Evolutionary conservation across 2,113 vertebrate genomes (phyloP), one percentile per base, ranked within the genome.

Genomic region (Columba livia): DNA sequence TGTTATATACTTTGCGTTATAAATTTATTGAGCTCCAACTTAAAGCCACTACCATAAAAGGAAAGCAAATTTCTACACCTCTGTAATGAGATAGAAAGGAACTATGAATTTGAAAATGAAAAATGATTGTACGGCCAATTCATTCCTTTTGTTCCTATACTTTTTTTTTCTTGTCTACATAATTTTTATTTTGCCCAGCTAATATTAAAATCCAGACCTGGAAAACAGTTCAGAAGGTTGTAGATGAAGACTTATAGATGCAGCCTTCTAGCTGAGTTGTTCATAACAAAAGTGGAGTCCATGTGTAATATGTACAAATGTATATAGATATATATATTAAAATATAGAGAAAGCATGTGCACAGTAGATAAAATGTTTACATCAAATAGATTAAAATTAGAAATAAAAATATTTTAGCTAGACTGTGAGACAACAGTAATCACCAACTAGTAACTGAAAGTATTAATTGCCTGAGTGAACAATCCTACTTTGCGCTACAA

Each of bases 291-390:
- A 21, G 25, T 47, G 51, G 6, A 66, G 3, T 51, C 18, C 10
- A 19, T n/a, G 6, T 38, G 21, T 32, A 38, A 62, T 3, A 24
- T 21, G 4, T 31, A 8, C 3, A 75, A 50, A 60, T n/a, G 4
- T 20, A 38, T 81, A 18, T 50, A n/a, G 2, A 40, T 47, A 26
- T 47, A 56, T 6, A 38, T 44, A 56, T 78, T n/a, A 47, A 19
- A 10, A 53, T 8, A 31, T 0, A 50, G 9, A 61, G 8, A 85
- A 58, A 72, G 6, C 17, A 73, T 0, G 0, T 50, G n/a, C 3
- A 13, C 4, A 36, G 34, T 11, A 42, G 10, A 64, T 57, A 64
- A 38, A 88, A 58, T 6, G 6, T 54, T 79, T 75, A 4, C 51
- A 64, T 34, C 15, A 79, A 81, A 53, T 21, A 62, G 31, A 60